phyloP scores from a whole-genome alignment of 2,113 vertebrate species.

The Rhynchomys soricoides region DNA sequence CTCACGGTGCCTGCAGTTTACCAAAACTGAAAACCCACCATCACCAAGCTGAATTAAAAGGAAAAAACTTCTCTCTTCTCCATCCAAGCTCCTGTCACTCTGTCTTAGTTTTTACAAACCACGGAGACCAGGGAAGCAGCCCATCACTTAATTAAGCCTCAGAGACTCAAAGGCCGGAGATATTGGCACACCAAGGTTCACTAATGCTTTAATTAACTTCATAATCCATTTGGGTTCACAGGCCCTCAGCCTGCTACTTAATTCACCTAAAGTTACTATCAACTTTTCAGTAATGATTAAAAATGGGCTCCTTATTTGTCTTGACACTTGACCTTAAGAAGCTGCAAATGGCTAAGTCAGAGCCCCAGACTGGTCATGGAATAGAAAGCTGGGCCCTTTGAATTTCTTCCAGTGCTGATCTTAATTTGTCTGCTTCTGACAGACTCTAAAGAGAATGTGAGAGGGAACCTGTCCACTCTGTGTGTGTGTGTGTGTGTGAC shows the following conservation, averaged over 20 bases:
- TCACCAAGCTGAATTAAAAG: not conserved
- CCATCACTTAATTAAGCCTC: conserved; percentile 61
- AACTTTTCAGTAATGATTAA: conserved; percentile 66
- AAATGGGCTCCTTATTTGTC: conserved; percentile 62
- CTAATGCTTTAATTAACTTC: conserved; percentile 69
- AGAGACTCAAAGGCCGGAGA: conserved; percentile 33
- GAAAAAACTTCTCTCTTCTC: not conserved
- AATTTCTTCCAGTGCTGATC: not conserved
- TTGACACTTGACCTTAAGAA: conserved; percentile 69
- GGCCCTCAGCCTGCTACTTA: conserved; percentile 54
- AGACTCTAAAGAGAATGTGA: conserved; percentile 31
- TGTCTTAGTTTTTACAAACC: conserved; percentile 32
- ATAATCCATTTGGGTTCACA: conserved; percentile 66
- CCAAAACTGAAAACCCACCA: not conserved
- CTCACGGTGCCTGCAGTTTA: not conserved
- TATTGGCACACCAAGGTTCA: conserved; percentile 42
- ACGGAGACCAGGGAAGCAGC: not conserved
- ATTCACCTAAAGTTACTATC: conserved; percentile 69
- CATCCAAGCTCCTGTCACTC: not conserved
- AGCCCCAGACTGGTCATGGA: conserved; percentile 49
- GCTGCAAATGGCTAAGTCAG: conserved; percentile 37
- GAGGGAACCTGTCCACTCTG: not conserved
- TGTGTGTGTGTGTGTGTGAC: not conserved
- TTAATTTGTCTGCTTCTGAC: conserved; percentile 14
- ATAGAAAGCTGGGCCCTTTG: not conserved